Conservation (phyloP, 2,113 vertebrate genomes). For the Pollimyrus isidori region DNA sequence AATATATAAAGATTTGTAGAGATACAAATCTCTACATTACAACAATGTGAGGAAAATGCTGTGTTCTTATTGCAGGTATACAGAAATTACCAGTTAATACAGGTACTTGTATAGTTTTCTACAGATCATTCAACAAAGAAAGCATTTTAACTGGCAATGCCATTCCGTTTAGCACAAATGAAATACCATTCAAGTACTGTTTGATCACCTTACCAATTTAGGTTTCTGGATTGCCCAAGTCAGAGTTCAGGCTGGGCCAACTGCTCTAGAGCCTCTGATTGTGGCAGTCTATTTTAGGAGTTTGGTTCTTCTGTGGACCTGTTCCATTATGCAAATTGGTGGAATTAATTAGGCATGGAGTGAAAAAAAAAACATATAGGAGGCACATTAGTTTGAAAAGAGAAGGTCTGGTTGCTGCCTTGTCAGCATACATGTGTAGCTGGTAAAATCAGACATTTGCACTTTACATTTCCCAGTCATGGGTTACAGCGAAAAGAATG, state of each 20-base stretch:
- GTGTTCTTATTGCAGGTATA: neutral
- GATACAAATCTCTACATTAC: neutral
- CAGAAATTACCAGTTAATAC: neutral
- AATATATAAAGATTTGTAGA: neutral
- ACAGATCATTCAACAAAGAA: neutral
- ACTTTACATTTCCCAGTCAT: neutral
- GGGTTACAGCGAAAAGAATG: neutral
- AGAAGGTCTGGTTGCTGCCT: neutral
- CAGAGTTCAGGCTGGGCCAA: neutral
- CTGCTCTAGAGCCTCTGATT: neutral
- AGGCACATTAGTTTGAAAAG: neutral
- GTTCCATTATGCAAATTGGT: slow-evolving; percentile 8
- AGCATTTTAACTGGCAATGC: neutral
- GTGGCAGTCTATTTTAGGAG: neutral
- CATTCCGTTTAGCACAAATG: neutral
- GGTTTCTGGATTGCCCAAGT: neutral
- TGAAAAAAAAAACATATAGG: neutral
- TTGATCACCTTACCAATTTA: neutral
- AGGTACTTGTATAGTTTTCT: neutral
- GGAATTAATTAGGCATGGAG: neutral
- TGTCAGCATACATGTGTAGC: neutral
- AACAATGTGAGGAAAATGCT: neutral
- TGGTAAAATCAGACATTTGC: neutral
- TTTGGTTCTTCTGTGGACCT: slow-evolving; percentile 5
- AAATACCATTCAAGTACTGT: neutral